Conservation (phyloP, 2,888 invertebrate species). For the Uropetala carovei region DNA sequence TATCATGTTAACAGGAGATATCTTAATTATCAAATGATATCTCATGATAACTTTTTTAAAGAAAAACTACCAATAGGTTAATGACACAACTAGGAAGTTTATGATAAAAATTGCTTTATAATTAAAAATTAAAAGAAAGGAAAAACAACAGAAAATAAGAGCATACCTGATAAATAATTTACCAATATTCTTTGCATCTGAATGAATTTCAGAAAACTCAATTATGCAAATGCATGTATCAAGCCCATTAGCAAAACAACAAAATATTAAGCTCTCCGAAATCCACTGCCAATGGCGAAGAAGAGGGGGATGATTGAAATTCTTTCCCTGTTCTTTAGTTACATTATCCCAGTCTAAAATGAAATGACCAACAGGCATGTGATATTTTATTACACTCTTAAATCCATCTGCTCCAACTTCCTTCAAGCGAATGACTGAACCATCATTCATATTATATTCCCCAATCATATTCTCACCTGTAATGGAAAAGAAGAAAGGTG, state of each 20-base stretch:
- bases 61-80: neutral
- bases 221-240: conserved; percentile 71
- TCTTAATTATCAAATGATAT: no score
- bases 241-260: conserved; percentile 71
- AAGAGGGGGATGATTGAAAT: conserved; percentile 17
- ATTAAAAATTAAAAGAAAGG: no score
- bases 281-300: conserved; percentile 79
- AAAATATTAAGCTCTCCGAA: conserved; percentile 75
- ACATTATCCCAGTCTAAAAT: conserved; percentile 14
- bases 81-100: neutral
- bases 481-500: no score
- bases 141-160: no score
- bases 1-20: no score
- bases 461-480: conserved; percentile 31
- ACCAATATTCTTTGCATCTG: conserved; percentile 65
- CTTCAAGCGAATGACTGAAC: neutral
- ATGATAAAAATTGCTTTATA: no score
- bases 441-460: conserved; percentile 3
- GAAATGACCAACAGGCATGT: conserved; percentile 9
- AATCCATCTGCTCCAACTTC: conserved; percentile 27
- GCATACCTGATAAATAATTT: conserved; percentile 70
- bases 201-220: conserved; percentile 69
- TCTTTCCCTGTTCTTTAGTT: neutral
- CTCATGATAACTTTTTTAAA: neutral
- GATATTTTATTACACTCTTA: conserved; percentile 21